Base-by-base conservation (phyloP, 2,888 invertebrate genomes). In the Drosophila quasianomalipes region DNA sequence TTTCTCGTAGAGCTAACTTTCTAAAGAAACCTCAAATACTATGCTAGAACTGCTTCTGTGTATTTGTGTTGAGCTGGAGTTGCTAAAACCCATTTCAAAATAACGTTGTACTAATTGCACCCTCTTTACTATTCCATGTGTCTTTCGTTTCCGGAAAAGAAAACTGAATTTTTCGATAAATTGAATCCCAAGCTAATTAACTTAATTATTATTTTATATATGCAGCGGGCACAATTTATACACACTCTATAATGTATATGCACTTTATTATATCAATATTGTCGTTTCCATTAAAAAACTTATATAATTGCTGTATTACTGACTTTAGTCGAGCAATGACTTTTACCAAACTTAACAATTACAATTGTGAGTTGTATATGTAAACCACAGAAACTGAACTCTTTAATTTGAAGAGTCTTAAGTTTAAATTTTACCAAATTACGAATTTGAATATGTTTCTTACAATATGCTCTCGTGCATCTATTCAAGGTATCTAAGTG, bases 1-100 rank as follows among this genome's bases (percentile, higher is more conserved):
- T 53, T 79, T 65, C 52, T 64, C 66, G 89, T 84, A 89, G 80
- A 71, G 73, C 70, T 85, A 69, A 75, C 76, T 62, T 66, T 54
- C 65, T 73, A 54, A 39, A 39, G 30, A 31, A 28, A 26, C 4
- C 28, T 58, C 4, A 31, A 44, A 53, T 39, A 47, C 37, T 37
- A 47, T 79, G 63, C 69, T 63, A 68, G 62, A 62, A 33, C 62
- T 71, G 81, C 77, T 89, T 86, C 71, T 84, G 61, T 89, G 79
- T 86, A 58, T 86, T 59, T 73, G 52, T 62, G 64, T 81, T 71
- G 49, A 60, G 72, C 65, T 59, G 77, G 44, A 63, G 68, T 58
- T 59, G 44, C 30, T 44, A 31, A 30, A 39, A 54, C 30, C 30
- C 28, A 37, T 41, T 31, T 58, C 7, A n/a, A 44, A 44, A 47